Evolutionary conservation across 2,888 invertebrate genomes (phyloP), one percentile per base, ranked within the genome.

Genomic region (Cistogaster globosa): DNA sequence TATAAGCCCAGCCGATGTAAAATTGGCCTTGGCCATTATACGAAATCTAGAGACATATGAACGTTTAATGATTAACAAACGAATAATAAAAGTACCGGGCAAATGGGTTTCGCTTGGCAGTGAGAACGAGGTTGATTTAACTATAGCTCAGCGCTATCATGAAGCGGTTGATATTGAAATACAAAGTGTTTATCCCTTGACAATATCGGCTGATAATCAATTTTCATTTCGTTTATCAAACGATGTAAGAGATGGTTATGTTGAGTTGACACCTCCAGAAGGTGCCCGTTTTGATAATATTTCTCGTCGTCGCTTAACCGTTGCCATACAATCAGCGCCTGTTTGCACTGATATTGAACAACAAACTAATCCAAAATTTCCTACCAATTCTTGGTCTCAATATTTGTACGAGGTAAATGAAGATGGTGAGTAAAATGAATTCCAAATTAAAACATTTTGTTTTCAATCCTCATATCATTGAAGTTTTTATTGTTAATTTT

Each of bases 301-400:
- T 8, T 92, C 91, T 55, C 93, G 94, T 72, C 93, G 92, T 65
- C 93, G 95, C 88, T 93, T 96, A 12, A 94, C 95, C 84, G 93
- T 93, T 12, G 93, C 90, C 0, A 91, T 93, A 11, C 96, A 96
- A 91, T 94, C 94, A 4, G 93, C 94, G 16, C 94, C 95, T 0
- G 80, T 90, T 0, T 92, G 90, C 63, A 83, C 91, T 0, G 89
- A 93, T 18, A 93, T 92, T 82, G 93, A 93, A 84, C 95, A 95
- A 45, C 97, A 97, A 93, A 96, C 96, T 0, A 93, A 93, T 71
- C 94, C 95, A 16, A 94, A 94, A 53, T 96, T 95, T 90, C 96
- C 95, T 0, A 93, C 94, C 82, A 96, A 96, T 90, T 93, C 94
- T 81, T 95, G 95, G 94, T 95, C 95, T 0, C 96, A 96, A 89